Evolutionary conservation across 2,113 vertebrate genomes (phyloP).

Genomic region (Amia ocellicauda): DNA sequence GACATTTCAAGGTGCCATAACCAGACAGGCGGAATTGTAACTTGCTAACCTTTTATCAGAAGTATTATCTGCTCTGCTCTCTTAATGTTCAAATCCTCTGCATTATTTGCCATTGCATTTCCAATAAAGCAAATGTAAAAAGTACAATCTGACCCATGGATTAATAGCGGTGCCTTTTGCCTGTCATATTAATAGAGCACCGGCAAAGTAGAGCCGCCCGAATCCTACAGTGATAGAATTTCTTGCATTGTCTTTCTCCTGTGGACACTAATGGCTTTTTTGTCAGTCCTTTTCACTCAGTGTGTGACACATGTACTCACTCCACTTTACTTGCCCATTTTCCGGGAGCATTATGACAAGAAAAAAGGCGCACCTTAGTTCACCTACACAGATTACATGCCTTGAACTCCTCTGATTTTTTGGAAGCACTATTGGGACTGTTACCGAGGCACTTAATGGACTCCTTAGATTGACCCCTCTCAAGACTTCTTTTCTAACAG

Average conservation of each 20-base stretch:
- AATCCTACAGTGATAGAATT: constrained; percentile 74
- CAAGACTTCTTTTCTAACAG: neutral
- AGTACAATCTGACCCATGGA: constrained; percentile 71
- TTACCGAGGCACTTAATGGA: constrained; percentile 7
- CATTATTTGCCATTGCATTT: constrained; percentile 69
- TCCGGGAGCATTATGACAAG: constrained; percentile 75
- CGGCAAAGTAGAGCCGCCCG: constrained; percentile 67
- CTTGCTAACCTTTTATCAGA: constrained; percentile 54
- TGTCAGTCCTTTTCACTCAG: constrained; percentile 81
- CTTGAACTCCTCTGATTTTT: constrained; percentile 50
- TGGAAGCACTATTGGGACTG: constrained; percentile 36
- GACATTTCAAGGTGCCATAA: constrained; percentile 45
- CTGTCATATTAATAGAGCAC: constrained; percentile 75
- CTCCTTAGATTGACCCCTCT: constrained; percentile 16
- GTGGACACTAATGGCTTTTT: constrained; percentile 87
- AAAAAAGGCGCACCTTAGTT: constrained; percentile 67
- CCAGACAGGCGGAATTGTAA: constrained; percentile 61
- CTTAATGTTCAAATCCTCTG: constrained; percentile 56
- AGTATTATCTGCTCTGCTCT: constrained; percentile 55
- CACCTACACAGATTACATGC: constrained; percentile 65
- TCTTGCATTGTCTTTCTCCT: constrained; percentile 80
- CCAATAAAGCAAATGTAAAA: constrained; percentile 70
- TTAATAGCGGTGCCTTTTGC: constrained; percentile 76
- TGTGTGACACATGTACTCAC: constrained; percentile 74
- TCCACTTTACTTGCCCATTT: constrained; percentile 80